These are phyloP conservation scores for Amphiprion ocellaris DNA, from an alignment of 2,113 vertebrate species.

Conservation along the genomic window DNA sequence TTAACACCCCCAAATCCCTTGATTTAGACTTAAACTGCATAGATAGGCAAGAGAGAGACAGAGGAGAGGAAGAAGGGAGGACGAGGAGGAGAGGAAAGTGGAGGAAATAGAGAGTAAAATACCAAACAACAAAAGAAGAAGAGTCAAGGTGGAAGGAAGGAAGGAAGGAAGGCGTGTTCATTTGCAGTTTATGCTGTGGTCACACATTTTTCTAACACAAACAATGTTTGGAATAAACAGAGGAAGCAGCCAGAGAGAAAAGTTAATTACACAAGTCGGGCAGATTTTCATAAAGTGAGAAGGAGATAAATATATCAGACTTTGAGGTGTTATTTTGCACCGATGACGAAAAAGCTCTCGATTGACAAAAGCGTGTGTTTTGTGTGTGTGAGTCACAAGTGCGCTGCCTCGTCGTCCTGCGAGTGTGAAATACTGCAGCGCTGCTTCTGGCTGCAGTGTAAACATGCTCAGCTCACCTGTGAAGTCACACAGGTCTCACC, in stretches of 20 bases:
- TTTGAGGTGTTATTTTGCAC: constrained; percentile 9
- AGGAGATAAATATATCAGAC: background rate
- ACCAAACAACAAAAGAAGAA: background rate
- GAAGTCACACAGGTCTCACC: constrained; percentile 39
- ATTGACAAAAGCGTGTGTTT: background rate
- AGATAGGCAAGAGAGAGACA: constrained; percentile 42
- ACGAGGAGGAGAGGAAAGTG: background rate
- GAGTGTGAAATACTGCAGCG: constrained; percentile 50
- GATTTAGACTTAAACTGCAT: constrained; percentile 71
- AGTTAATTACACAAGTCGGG: background rate
- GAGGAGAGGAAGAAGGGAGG: constrained; percentile 3
- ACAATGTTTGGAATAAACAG: constrained; percentile 10
- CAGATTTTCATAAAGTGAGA: background rate
- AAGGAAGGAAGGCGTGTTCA: background rate
- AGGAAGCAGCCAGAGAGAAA: background rate
- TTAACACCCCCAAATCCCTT: constrained; percentile 74
- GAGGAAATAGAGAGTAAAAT: background rate
- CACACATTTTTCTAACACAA: constrained; percentile 4
- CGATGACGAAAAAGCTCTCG: background rate
- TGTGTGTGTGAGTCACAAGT: constrained; percentile 5
- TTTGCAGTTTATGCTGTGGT: constrained; percentile 16
- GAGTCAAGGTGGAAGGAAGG: background rate
- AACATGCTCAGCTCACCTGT: constrained; percentile 46
- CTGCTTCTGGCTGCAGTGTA: constrained; percentile 41
- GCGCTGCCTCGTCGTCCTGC: constrained; percentile 1